Conservation (phyloP, 2,888 invertebrate genomes). For the Himalopsyche kuldschensis region DNA sequence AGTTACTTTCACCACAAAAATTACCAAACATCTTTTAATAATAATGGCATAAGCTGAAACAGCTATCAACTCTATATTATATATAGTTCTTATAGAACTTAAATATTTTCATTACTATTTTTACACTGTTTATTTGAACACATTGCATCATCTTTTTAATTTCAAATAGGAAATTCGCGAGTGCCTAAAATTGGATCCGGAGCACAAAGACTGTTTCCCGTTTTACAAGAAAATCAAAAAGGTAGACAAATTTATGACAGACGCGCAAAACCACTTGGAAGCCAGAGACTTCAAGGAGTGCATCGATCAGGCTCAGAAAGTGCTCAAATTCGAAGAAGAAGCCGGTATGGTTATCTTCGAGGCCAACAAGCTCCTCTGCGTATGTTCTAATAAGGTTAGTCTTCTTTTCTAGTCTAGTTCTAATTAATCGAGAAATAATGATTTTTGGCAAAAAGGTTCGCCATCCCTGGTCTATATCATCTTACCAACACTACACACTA, state of each 20-base stretch:
- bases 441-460: no score
- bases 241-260: conserved; percentile 75
- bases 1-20: not conserved
- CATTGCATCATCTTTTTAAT: not conserved
- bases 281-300: conserved; percentile 69
- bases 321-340: conserved; percentile 70
- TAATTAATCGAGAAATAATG: no score
- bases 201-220: conserved; percentile 94
- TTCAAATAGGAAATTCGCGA: conserved; percentile 79
- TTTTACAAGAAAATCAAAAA: conserved; percentile 96
- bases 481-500: no score
- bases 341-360: conserved; percentile 72
- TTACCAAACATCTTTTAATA: no score
- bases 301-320: conserved; percentile 66
- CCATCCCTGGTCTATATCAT: no score
- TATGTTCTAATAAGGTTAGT: conserved; percentile 64
- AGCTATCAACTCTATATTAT: no score
- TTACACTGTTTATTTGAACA: no score
- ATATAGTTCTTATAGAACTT: no score
- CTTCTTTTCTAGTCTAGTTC: not conserved
- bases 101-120: no score
- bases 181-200: conserved; percentile 95
- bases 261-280: conserved; percentile 65
- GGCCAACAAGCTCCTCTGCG: conserved; percentile 78
- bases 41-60: no score